phyloP scores from a whole-genome alignment of 2,797 vertebrate genomes.

The Amniataba percoides region DNA sequence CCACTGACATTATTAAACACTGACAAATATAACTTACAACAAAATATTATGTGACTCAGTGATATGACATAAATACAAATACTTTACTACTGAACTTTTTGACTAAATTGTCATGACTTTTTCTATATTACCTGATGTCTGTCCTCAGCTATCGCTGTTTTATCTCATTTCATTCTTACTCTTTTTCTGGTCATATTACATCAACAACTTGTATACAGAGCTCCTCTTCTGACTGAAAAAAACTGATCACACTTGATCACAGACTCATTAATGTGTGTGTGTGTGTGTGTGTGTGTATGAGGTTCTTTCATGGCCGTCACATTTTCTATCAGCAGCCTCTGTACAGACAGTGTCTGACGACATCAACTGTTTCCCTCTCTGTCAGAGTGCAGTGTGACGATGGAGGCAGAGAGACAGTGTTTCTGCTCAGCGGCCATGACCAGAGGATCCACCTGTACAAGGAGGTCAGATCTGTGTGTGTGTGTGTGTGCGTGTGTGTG shows the following conservation, averaged over 20 bases:
- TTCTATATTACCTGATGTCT: background rate
- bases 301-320: background rate
- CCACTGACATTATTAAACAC: background rate
- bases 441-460: conserved; percentile 93
- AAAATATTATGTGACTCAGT: background rate
- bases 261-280: background rate
- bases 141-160: background rate
- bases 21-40: background rate
- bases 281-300: too few species aligned
- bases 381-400: conserved; percentile 86
- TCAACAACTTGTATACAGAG: background rate
- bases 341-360: background rate
- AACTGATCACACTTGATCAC: background rate
- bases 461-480: conserved; percentile 84
- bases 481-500: background rate
- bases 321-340: background rate
- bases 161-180: background rate
- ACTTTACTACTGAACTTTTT: too few species aligned
- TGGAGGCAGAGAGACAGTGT: conserved; percentile 88
- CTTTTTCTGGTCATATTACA: background rate
- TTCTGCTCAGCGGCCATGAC: conserved; percentile 93
- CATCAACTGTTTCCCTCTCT: background rate
- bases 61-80: background rate
- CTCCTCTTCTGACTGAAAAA: background rate
- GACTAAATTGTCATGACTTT: too few species aligned